phyloP scores from a whole-genome alignment of 2,113 vertebrate genomes.

The Numenius arquata region DNA sequence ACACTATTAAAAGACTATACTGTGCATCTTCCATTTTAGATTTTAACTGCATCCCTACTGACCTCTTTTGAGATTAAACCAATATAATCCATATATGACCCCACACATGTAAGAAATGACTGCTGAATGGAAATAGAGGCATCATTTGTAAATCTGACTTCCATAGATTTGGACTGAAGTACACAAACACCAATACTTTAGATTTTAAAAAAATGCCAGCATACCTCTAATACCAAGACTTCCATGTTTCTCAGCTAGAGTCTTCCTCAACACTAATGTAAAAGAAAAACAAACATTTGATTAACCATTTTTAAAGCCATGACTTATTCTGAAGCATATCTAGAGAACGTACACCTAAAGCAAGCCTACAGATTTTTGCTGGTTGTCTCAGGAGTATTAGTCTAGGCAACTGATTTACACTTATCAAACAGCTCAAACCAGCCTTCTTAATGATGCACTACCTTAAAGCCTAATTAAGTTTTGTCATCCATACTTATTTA shows the following conservation, averaged over 20 bases:
- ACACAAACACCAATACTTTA: neutral
- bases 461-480: neutral
- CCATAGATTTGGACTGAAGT: neutral
- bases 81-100: neutral
- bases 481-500: neutral
- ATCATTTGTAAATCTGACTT: neutral
- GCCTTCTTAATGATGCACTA: neutral
- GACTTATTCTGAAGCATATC: neutral
- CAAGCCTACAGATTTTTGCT: neutral
- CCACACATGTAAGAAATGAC: accelerated
- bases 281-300: neutral
- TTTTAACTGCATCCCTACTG: neutral
- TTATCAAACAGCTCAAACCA: neutral
- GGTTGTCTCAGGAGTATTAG: neutral
- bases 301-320: neutral
- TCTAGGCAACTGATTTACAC: neutral
- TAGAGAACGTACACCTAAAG: neutral
- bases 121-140: neutral
- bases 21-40: neutral
- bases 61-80: neutral
- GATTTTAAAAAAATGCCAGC: neutral
- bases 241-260: constrained; percentile 19
- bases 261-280: neutral
- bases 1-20: neutral
- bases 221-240: constrained; percentile 48